Percentiles rank a stretch among this genome's conserved stretches.
These are phyloP conservation scores for Coilia nasus DNA, from an alignment of 2,797 vertebrate species.

Conservation along the genomic window DNA sequence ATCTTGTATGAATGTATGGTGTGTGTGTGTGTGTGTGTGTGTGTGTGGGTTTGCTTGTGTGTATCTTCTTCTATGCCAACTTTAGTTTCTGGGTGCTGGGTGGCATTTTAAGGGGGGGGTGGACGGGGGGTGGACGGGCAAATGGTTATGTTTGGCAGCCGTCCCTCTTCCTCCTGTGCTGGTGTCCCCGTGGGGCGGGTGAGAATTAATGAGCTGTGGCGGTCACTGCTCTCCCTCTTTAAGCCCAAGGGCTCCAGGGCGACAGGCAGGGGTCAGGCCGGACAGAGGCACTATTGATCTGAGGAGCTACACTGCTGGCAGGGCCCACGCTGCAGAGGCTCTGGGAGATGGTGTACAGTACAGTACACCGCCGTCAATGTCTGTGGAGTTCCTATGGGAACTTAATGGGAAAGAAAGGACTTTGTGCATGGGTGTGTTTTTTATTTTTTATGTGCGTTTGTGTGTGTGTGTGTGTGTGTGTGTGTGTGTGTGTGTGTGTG, in stretches of 20 bases:
- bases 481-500: constrained; percentile 22
- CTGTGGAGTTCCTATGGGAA: background rate
- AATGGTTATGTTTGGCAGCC: background rate
- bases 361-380: background rate
- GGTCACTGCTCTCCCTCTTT: constrained; percentile 2
- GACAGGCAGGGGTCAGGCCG: constrained; percentile 21
- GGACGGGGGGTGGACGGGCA: too few relatives aligned
- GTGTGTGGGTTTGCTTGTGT: too few relatives aligned
- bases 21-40: too few relatives aligned
- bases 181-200: background rate
- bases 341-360: background rate
- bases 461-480: constrained; percentile 34
- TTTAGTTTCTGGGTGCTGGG: too few relatives aligned
- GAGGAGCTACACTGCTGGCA: background rate
- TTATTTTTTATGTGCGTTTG: background rate
- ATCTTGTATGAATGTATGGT: too few relatives aligned
- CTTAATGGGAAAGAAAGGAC: background rate
- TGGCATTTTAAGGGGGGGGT: too few relatives aligned
- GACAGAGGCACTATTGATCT: constrained; percentile 3
- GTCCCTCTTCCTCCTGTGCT: background rate
- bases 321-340: background rate
- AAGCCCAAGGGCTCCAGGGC: background rate
- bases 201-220: background rate
- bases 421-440: background rate
- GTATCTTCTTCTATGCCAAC: too few relatives aligned